A percentile compares a stretch with the other conserved stretches of the same genome.
phyloP scores from a whole-genome alignment of 2,113 vertebrate species.

The Fulica atra region DNA sequence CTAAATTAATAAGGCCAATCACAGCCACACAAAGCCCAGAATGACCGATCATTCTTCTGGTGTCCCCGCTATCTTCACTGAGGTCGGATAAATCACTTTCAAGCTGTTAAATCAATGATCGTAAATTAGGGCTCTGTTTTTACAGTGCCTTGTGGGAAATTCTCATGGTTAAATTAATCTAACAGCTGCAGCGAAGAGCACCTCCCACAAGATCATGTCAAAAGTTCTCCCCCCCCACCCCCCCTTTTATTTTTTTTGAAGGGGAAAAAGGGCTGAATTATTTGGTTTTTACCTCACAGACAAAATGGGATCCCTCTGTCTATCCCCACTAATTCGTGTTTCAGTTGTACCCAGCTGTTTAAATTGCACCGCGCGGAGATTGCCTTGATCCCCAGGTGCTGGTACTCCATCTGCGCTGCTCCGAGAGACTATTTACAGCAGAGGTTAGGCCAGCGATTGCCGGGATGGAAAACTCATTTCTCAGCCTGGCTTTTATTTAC shows the following conservation, averaged over 20 bases:
- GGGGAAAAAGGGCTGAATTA: neutral
- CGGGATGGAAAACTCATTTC: conserved; percentile 80
- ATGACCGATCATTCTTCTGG: conserved; percentile 71
- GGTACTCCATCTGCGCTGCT: conserved; percentile 74
- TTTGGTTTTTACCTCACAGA: conserved; percentile 44
- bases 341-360: conserved; percentile 72
- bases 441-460: conserved; percentile 74
- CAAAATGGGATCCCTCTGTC: conserved; percentile 16
- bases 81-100: conserved; percentile 80
- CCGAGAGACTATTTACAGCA: conserved; percentile 71
- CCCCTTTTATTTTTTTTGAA: neutral
- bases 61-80: conserved; percentile 68
- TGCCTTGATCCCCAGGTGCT: conserved; percentile 70
- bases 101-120: conserved; percentile 76
- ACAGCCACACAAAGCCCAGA: conserved; percentile 54
- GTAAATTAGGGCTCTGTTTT: conserved; percentile 77
- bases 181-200: conserved; percentile 64
- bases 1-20: conserved; percentile 74
- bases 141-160: conserved; percentile 66
- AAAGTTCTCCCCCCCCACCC: neutral
- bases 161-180: conserved; percentile 65
- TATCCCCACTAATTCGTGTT: conserved; percentile 50
- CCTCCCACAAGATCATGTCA: conserved; percentile 52
- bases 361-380: conserved; percentile 57
- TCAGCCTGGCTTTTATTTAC: conserved; percentile 80